Conservation (phyloP, 2,888 invertebrate species). For the Acrobasis suavella region DNA sequence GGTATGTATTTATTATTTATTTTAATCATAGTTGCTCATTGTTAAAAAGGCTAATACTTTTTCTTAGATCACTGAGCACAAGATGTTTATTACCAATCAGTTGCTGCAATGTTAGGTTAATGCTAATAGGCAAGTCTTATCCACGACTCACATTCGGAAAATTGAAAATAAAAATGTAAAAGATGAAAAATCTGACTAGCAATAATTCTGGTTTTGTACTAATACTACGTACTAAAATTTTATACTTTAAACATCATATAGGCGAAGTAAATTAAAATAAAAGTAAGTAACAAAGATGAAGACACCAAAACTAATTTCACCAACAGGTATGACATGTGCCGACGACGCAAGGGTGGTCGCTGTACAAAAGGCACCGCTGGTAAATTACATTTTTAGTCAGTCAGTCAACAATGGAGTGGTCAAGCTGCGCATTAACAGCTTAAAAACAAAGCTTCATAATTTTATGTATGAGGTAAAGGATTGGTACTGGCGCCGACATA, state of each 20-base stretch:
- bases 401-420: slow-evolving; percentile 61
- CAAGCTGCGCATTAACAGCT: slow-evolving; percentile 74
- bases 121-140: too few species aligned
- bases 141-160: too few species aligned
- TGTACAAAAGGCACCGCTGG: slow-evolving; percentile 99
- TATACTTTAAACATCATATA: background rate
- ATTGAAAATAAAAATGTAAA: too few species aligned
- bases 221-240: too few species aligned
- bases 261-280: background rate
- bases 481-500: slow-evolving; percentile 80
- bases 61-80: too few species aligned
- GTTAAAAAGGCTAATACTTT: too few species aligned
- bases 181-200: too few species aligned
- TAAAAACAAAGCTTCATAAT: slow-evolving; percentile 73
- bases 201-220: too few species aligned
- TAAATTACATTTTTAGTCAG: slow-evolving; percentile 84
- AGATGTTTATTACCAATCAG: too few species aligned
- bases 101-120: too few species aligned
- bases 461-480: slow-evolving; percentile 76
- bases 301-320: slow-evolving; percentile 70
- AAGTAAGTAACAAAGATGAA: slow-evolving; percentile 40
- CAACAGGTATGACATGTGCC: slow-evolving; percentile 98
- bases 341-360: slow-evolving; percentile 97
- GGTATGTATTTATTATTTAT: too few species aligned
- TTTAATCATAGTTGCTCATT: too few species aligned